Base-by-base conservation (phyloP, 2,888 invertebrate species). In the Dasysyrphus albostriatus region DNA sequence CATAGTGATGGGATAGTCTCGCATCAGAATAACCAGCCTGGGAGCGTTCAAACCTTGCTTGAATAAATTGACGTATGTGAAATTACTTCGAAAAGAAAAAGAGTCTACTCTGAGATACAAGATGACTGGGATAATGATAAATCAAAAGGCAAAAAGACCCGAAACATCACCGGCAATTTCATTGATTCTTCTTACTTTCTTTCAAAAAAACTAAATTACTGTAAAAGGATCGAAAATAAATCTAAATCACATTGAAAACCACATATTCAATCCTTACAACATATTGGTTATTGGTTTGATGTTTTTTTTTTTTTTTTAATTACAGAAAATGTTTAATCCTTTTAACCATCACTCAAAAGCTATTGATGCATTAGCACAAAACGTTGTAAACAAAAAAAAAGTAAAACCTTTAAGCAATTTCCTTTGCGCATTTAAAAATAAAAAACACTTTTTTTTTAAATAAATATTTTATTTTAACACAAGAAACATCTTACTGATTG, bases 401-500 rank as follows among this genome's bases (percentile, higher is more conserved):
- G n/a, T 6, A 56, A 8, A 14, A 14, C 29, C 8, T n/a, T n/a
- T 10, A 58, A 58, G 9, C 2, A 32, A n/a, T 56, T 32, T 9
- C 10, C 34, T 58, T 58, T 58, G 58, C n/a, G 34, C 34, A 58
- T 34, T 16, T 9, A 10, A 58, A 16, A 16, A 58, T 32, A 14
- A 54, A 8, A 29, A 32, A 16, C n/a, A 7, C 2, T n/a, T 32
- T 29, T 29, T 7, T 29, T 54, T 54, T 29, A 6, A 6, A 32
- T 3, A 32, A 0, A 4, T 4, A 32, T n/a, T 32, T 54, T 54
- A 29, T 14, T 32, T 54, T 54, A 4, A 8, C 54, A 54, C 3
- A 54, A 29, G n/a, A 32, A 32, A n/a, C 51, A 51, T 59, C 37
- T 69, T 51, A 69, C 56, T 81, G 81, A 85, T 81, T 85, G 84